Percentiles rank a stretch among this genome's conserved stretches.
phyloP scores from a whole-genome alignment of 1,140 invertebrate species.

The Tribolium castaneum region DNA sequence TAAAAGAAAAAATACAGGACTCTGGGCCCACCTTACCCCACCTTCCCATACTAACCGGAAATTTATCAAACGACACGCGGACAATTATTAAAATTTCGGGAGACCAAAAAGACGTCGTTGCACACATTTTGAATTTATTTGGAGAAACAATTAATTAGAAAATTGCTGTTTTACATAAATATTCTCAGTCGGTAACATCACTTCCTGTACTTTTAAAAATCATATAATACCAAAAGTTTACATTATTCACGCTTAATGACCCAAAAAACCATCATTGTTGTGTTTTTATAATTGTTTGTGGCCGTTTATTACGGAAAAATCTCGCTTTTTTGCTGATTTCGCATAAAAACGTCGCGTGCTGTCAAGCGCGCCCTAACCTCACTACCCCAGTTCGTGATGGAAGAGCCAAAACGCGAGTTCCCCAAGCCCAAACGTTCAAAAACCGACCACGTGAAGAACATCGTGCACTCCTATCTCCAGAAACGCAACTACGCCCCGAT shows the following conservation, averaged over 20 bases:
- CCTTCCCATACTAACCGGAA: too few relatives aligned
- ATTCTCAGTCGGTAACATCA: neutral
- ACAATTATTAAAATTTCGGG: too few relatives aligned
- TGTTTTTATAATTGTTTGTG: neutral
- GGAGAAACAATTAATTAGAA: too few relatives aligned
- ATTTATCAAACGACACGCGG: too few relatives aligned
- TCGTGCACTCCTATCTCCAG: constrained; percentile 57
- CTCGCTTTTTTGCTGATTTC: neutral
- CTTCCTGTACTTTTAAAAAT: neutral
- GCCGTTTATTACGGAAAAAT: neutral
- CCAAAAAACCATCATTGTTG: too few relatives aligned
- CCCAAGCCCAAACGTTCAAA: constrained; percentile 54
- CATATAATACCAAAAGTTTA: too few relatives aligned
- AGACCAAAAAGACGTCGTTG: neutral
- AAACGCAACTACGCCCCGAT: constrained; percentile 56
- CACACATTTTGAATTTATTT: too few relatives aligned
- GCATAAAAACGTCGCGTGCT: neutral
- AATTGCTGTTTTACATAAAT: too few relatives aligned
- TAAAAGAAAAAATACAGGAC: constrained; percentile 13
- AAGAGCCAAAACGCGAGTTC: constrained; percentile 40
- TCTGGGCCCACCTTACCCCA: too few relatives aligned
- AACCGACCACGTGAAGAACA: constrained; percentile 55
- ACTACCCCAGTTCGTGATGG: constrained; percentile 9
- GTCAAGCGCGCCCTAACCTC: neutral
- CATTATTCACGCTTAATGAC: too few relatives aligned